phyloP scores from a whole-genome alignment of 2,888 invertebrate genomes.

The Zhengitettix transpicula region DNA sequence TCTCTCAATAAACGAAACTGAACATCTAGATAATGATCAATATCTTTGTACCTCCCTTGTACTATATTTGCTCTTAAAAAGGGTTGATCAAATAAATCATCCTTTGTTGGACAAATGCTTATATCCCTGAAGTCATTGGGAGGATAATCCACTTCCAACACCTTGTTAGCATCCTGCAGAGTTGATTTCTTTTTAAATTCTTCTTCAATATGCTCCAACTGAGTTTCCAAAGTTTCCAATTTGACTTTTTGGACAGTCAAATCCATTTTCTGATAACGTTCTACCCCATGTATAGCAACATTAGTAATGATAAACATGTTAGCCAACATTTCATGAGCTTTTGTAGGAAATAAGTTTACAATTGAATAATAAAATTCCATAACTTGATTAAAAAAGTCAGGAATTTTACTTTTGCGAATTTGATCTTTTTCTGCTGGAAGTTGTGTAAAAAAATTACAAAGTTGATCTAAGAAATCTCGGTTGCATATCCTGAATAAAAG shows the following conservation, averaged over 20 bases:
- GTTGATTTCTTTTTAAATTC: not conserved
- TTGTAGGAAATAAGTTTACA: not conserved
- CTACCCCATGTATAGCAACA: not conserved
- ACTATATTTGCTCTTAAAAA: slow-evolving; percentile 25
- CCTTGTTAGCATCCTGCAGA: not conserved
- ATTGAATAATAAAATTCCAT: not conserved
- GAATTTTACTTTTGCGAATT: not conserved
- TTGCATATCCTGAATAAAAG: not conserved
- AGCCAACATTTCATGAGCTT: not conserved
- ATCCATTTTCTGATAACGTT: not conserved
- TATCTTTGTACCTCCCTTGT: slow-evolving; percentile 22
- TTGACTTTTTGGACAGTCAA: not conserved
- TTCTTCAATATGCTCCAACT: not conserved
- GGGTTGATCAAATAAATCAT: slow-evolving; percentile 14
- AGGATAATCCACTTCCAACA: not conserved
- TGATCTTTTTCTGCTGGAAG: not conserved
- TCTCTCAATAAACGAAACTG: slow-evolving; percentile 30
- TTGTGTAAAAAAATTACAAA: not conserved
- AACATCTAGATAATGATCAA: slow-evolving; percentile 30
- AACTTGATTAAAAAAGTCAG: not conserved
- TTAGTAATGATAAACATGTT: not conserved
- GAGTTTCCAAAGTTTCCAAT: not conserved
- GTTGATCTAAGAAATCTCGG: not conserved
- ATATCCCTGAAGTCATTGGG: slow-evolving; percentile 5
- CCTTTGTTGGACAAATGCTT: slow-evolving; percentile 19